These are phyloP conservation scores for Hypena proboscidalis DNA, from an alignment of 2,888 invertebrate genomes.

Conservation along the genomic window DNA sequence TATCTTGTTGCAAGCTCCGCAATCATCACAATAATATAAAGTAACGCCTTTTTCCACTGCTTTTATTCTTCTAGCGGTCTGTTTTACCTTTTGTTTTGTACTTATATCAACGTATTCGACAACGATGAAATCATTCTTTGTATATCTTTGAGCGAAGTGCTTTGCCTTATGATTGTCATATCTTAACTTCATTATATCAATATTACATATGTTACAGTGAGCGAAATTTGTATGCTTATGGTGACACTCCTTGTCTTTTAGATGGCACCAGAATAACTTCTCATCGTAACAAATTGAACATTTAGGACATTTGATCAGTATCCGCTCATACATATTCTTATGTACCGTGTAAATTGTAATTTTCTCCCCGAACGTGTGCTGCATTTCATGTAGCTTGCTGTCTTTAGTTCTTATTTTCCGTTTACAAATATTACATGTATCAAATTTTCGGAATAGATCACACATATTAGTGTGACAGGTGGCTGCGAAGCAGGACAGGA, in stretches of 20 bases:
- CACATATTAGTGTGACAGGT: slow-evolving; percentile 30
- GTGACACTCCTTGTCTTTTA: no score
- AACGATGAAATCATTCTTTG: slow-evolving; percentile 32
- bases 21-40: slow-evolving; percentile 31
- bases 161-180: slow-evolving; percentile 28
- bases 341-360: slow-evolving; percentile 46
- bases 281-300: slow-evolving; percentile 55
- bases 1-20: slow-evolving; percentile 21
- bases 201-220: slow-evolving; percentile 45
- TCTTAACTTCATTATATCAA: slow-evolving; percentile 20
- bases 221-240: background rate
- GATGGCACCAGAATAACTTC: slow-evolving; percentile 41
- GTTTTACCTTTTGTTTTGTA: background rate
- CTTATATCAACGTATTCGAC: slow-evolving; percentile 20
- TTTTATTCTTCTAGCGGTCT: background rate
- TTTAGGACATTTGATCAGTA: slow-evolving; percentile 50
- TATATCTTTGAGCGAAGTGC: slow-evolving; percentile 27
- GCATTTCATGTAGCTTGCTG: slow-evolving; percentile 40
- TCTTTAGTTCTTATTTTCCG: slow-evolving; percentile 44
- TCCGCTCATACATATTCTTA: slow-evolving; percentile 35
- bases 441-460: slow-evolving; percentile 1
- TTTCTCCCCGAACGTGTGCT: slow-evolving; percentile 48
- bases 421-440: slow-evolving; percentile 46
- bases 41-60: background rate
- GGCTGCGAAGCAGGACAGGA: slow-evolving; percentile 35